phyloP scores from a whole-genome alignment of 2,113 vertebrate genomes.

The Caretta caretta region DNA sequence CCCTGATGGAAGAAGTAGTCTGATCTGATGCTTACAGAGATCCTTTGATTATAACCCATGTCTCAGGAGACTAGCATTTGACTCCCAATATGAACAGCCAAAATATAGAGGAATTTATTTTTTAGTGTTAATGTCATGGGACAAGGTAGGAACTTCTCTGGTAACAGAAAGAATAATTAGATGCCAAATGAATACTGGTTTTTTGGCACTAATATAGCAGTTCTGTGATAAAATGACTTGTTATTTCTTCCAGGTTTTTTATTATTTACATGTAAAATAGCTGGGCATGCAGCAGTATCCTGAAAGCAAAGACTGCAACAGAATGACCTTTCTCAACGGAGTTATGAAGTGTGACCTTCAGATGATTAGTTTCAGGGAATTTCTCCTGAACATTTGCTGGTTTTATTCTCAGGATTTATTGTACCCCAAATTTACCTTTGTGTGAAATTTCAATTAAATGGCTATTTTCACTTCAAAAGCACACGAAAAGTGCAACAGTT shows the following conservation, averaged over 20 bases:
- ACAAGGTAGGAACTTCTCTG: neutral
- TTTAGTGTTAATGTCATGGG: neutral
- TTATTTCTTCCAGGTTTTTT: neutral
- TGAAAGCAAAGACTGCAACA: neutral
- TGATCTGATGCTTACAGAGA: neutral
- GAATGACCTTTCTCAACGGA: neutral
- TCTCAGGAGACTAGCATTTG: neutral
- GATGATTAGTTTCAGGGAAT: neutral
- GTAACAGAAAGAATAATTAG: neutral
- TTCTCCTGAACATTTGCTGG: neutral
- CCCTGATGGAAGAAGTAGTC: neutral
- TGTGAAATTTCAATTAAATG: constrained; percentile 8
- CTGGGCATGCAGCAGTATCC: neutral
- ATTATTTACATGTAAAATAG: neutral
- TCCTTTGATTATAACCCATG: neutral
- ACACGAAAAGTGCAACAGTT: neutral
- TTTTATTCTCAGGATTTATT: neutral
- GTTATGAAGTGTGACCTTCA: neutral
- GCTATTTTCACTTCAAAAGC: constrained; percentile 13
- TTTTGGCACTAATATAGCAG: neutral
- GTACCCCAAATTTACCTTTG: neutral
- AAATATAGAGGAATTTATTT: constrained; percentile 1
- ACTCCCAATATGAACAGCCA: neutral
- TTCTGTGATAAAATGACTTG: neutral
- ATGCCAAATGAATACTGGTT: neutral